phyloP scores from a whole-genome alignment of 2,113 vertebrate species.

The Lichenostomus cassidix region DNA sequence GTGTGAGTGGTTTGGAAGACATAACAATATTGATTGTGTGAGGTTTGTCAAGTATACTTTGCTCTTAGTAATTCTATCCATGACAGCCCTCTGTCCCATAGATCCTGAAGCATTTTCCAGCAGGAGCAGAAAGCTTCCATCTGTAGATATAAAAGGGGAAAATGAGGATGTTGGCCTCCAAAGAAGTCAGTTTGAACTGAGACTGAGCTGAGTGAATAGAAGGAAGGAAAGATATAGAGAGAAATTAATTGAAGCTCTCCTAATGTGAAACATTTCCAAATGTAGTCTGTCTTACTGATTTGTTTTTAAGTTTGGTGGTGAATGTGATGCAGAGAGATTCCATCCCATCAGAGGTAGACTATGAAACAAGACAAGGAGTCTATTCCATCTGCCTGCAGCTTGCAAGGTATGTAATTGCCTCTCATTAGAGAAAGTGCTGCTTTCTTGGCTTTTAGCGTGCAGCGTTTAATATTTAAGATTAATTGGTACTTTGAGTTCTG shows the following conservation, averaged over 20 bases:
- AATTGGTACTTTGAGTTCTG: background rate
- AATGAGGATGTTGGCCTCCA: background rate
- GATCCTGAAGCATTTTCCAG: background rate
- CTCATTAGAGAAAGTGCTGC: background rate
- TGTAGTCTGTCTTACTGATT: slow-evolving; percentile 3
- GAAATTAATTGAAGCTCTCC: background rate
- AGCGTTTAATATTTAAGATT: background rate
- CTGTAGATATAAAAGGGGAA: background rate
- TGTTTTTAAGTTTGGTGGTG: slow-evolving; percentile 89
- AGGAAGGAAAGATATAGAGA: background rate
- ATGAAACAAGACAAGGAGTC: slow-evolving; percentile 97
- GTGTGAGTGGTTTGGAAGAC: background rate
- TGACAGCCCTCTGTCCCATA: background rate
- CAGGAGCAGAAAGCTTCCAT: background rate
- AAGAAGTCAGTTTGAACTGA: background rate
- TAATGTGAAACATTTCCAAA: background rate
- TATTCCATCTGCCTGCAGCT: slow-evolving; percentile 98
- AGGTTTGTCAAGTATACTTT: background rate
- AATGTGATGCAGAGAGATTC: slow-evolving; percentile 99
- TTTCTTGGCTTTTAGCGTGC: background rate
- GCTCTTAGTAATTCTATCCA: background rate
- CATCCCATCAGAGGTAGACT: slow-evolving; percentile 96
- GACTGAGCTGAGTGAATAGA: background rate
- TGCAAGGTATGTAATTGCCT: slow-evolving; percentile 81
- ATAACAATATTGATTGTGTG: background rate